Percentiles rank a stretch among this genome's conserved stretches.
phyloP scores from a whole-genome alignment of 2,113 vertebrate species.

The Psammodynastes pulverulentus region DNA sequence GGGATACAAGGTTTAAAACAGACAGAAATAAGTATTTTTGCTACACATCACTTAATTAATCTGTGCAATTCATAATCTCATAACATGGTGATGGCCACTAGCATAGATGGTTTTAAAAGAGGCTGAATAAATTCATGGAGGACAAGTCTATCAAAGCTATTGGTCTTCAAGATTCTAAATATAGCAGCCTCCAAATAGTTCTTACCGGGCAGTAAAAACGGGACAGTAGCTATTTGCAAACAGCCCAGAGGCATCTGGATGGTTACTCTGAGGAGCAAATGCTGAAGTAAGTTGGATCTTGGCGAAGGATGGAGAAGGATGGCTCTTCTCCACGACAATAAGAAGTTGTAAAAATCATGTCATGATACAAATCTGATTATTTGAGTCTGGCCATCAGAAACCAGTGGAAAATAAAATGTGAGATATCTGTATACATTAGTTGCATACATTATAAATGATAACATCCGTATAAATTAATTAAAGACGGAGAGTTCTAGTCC shows the following conservation, averaged over 20 bases:
- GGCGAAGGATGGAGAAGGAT: background rate
- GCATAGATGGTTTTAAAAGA: background rate
- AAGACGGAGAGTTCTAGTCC: background rate
- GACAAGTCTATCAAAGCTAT: background rate
- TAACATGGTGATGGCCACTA: background rate
- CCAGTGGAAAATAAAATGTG: background rate
- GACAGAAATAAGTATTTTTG: background rate
- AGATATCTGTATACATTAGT: background rate
- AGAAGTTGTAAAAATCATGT: background rate
- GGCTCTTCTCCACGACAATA: background rate
- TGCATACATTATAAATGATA: background rate
- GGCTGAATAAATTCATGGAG: background rate
- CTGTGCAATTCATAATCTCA: background rate
- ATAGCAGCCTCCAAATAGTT: background rate
- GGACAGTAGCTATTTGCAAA: background rate
- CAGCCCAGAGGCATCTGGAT: background rate
- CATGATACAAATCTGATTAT: background rate
- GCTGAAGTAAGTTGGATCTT: background rate
- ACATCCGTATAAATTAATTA: background rate
- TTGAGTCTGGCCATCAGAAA: background rate
- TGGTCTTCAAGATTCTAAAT: background rate
- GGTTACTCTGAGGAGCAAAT: background rate
- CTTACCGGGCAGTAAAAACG: background rate
- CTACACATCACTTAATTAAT: background rate
- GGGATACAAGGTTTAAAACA: background rate